Evolutionary conservation across 2,113 vertebrate genomes (phyloP).

Genomic region (Sylvilagus bachmani): DNA sequence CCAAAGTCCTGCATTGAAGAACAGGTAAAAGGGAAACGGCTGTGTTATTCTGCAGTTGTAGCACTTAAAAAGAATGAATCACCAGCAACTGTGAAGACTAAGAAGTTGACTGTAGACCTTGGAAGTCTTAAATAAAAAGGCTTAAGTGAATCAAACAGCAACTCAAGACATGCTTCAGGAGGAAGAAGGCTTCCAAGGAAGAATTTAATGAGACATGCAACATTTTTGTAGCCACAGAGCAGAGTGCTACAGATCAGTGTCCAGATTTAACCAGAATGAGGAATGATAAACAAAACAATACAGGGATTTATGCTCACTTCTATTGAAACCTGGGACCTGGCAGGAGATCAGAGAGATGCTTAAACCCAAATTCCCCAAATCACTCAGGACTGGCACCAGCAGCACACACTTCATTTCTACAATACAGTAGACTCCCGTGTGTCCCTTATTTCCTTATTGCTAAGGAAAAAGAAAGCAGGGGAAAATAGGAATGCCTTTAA

Average conservation of each 20-base stretch:
- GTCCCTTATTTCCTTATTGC: not conserved
- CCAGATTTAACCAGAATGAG: not conserved
- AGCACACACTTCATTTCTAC: not conserved
- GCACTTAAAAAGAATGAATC: not conserved
- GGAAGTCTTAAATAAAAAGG: not conserved
- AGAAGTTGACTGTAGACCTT: not conserved
- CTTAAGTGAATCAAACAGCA: not conserved
- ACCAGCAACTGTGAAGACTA: not conserved
- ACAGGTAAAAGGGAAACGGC: not conserved
- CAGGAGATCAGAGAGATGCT: not conserved
- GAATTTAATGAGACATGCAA: not conserved
- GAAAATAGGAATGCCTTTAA: not conserved
- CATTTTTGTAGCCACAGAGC: not conserved
- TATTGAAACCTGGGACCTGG: not conserved
- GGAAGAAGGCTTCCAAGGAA: not conserved
- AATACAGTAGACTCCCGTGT: not conserved
- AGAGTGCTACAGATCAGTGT: not conserved
- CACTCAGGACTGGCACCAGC: not conserved
- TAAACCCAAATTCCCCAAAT: not conserved
- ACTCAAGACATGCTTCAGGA: not conserved
- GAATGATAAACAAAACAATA: not conserved
- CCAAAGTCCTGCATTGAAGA: not conserved
- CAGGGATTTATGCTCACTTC: not conserved
- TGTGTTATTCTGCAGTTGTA: not conserved
- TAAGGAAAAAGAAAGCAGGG: not conserved